A percentile compares a stretch with the other conserved stretches of the same genome.
These are phyloP conservation scores for Panzeria rudis DNA, from an alignment of 2,888 invertebrate genomes.

Conservation along the genomic window DNA sequence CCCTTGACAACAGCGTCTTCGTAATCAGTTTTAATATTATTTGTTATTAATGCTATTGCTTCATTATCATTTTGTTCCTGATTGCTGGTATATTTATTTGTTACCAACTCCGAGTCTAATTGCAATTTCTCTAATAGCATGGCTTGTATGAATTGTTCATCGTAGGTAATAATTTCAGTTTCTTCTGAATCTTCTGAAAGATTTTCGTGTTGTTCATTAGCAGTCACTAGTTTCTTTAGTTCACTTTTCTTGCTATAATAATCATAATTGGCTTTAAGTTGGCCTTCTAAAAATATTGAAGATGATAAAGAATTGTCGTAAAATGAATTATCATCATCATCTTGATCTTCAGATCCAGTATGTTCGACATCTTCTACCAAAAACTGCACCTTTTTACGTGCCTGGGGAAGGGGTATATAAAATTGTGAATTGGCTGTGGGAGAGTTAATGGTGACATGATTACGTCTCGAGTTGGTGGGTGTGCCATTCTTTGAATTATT, in stretches of 20 bases:
- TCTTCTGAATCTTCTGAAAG: slow-evolving; percentile 50
- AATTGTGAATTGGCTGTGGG: slow-evolving; percentile 80
- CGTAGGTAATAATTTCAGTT: slow-evolving; percentile 58
- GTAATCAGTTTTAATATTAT: slow-evolving; percentile 73
- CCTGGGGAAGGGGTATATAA: slow-evolving; percentile 79
- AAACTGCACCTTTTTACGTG: slow-evolving; percentile 89
- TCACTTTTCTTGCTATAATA: slow-evolving; percentile 80
- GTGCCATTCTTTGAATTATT: slow-evolving; percentile 50
- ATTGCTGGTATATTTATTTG: slow-evolving; percentile 28
- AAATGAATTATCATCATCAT: slow-evolving; percentile 49
- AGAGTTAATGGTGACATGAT: slow-evolving; percentile 60
- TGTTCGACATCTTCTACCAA: slow-evolving; percentile 85
- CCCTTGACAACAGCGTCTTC: slow-evolving; percentile 58
- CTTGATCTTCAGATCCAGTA: slow-evolving; percentile 43
- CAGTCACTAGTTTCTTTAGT: slow-evolving; percentile 73
- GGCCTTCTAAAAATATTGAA: slow-evolving; percentile 32
- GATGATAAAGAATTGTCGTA: slow-evolving; percentile 33
- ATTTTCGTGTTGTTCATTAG: background rate
- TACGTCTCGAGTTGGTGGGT: slow-evolving; percentile 66
- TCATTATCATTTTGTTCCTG: slow-evolving; percentile 47
- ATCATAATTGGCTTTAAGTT: slow-evolving; percentile 77
- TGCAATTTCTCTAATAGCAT: slow-evolving; percentile 68
- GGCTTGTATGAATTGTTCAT: slow-evolving; percentile 70
- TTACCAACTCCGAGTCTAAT: slow-evolving; percentile 66
- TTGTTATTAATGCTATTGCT: slow-evolving; percentile 47